phyloP scores from a whole-genome alignment of 2,888 invertebrate species.

The Balanococcus diminutus region DNA sequence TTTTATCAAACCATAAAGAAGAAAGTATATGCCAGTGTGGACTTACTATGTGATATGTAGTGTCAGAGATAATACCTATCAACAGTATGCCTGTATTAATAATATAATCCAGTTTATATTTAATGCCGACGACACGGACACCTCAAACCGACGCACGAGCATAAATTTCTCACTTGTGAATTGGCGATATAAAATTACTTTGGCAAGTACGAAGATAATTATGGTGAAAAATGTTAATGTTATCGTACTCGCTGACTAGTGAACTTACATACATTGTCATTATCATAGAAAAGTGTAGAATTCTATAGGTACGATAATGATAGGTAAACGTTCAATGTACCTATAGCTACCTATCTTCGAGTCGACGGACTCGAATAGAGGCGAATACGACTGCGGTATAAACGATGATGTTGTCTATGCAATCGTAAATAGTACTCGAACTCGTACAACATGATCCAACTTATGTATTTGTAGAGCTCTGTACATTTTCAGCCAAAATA shows the following conservation, averaged over 20 bases:
- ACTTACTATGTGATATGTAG: neutral
- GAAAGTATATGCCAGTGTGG: too few relatives aligned
- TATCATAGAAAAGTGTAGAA: neutral
- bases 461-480: neutral
- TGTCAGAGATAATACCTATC: neutral
- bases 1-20: neutral
- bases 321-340: neutral
- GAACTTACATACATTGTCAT: slow-evolving; percentile 4
- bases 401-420: neutral
- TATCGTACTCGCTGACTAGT: neutral
- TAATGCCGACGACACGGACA: neutral
- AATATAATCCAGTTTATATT: neutral
- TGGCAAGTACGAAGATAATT: neutral
- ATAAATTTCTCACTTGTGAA: neutral
- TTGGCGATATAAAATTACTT: neutral
- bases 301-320: neutral
- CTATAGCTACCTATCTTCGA: neutral
- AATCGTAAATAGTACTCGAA: too few relatives aligned
- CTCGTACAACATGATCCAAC: neutral
- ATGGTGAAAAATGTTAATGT: slow-evolving; percentile 12
- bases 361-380: neutral
- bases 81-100: neutral
- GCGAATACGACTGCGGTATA: neutral
- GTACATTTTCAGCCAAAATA: slow-evolving; percentile 9
- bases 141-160: neutral